A percentile compares a stretch with the other conserved stretches of the same genome.
These are phyloP conservation scores for Hypsibius dujardini DNA, from an alignment of 1,140 invertebrate genomes.

Conservation along the genomic window DNA sequence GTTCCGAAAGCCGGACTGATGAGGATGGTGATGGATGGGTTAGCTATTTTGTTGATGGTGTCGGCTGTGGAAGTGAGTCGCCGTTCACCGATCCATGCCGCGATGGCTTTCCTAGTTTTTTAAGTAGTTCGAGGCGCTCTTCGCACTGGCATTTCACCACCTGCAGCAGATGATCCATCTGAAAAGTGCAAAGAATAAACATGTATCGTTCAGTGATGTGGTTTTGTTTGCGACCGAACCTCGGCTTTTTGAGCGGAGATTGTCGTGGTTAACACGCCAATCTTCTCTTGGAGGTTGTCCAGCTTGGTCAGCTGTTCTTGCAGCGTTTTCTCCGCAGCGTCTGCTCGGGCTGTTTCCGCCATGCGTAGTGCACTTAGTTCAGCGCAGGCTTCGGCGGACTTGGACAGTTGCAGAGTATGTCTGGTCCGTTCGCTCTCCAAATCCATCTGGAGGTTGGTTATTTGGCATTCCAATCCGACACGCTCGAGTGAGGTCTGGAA, in stretches of 20 bases:
- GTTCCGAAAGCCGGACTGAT: not conserved
- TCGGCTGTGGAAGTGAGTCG: not conserved
- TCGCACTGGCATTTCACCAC: not conserved
- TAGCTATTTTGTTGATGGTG: not conserved
- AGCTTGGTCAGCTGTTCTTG: not conserved
- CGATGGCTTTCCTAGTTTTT: not conserved
- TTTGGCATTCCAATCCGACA: no score
- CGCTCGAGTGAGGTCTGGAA: no score
- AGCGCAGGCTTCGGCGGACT: no score
- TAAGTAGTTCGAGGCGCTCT: slow-evolving; percentile 5
- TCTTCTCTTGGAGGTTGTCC: not conserved
- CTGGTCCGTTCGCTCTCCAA: no score
- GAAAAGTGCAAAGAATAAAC: not conserved
- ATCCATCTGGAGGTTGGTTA: no score
- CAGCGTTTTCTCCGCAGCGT: no score
- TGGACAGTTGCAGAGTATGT: no score
- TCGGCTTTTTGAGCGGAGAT: not conserved
- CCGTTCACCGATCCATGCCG: not conserved
- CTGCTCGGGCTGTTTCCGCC: no score
- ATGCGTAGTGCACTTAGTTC: no score
- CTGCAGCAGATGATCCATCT: not conserved
- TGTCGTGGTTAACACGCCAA: not conserved
- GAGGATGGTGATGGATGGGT: not conserved
- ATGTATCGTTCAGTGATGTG: not conserved
- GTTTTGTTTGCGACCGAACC: not conserved